Conservation (phyloP, 2,888 invertebrate genomes). For the Acanthosepion esculentum region DNA sequence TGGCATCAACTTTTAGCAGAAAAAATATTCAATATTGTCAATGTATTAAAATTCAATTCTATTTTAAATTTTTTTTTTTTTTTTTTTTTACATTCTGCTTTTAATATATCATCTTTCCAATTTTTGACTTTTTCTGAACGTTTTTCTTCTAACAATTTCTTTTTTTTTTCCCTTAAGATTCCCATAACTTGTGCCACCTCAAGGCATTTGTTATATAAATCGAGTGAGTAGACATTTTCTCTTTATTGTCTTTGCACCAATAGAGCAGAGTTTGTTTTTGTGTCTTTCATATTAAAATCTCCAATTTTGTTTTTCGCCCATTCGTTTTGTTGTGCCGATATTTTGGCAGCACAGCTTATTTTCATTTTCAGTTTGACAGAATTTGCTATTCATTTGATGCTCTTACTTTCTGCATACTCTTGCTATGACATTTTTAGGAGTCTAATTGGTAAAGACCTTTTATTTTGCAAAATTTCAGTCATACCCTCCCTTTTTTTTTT, state of each 20-base stretch:
- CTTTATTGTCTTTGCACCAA: slow-evolving; percentile 35
- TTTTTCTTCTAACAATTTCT: background rate
- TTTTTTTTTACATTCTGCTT: too few species aligned
- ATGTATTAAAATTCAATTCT: too few species aligned
- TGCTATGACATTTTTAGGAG: background rate
- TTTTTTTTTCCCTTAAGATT: slow-evolving; percentile 25
- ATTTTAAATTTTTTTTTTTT: too few species aligned
- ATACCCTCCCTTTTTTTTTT: too few species aligned
- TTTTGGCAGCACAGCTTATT: background rate
- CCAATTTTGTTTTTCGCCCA: background rate
- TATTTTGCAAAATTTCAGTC: background rate
- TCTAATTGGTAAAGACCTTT: background rate
- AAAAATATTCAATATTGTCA: too few species aligned
- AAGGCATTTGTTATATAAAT: slow-evolving; percentile 45
- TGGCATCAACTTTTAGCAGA: too few species aligned
- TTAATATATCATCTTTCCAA: too few species aligned
- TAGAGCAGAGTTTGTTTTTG: slow-evolving; percentile 12
- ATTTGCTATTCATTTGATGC: background rate
- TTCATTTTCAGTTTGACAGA: background rate
- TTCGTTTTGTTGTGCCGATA: background rate
- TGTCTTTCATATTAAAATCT: background rate
- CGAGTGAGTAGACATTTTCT: slow-evolving; percentile 44
- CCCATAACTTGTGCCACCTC: slow-evolving; percentile 47
- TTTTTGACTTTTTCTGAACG: background rate
- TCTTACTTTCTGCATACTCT: background rate